Conservation (phyloP, 2,113 vertebrate genomes). For the Ophthalmolycus amberensis region DNA sequence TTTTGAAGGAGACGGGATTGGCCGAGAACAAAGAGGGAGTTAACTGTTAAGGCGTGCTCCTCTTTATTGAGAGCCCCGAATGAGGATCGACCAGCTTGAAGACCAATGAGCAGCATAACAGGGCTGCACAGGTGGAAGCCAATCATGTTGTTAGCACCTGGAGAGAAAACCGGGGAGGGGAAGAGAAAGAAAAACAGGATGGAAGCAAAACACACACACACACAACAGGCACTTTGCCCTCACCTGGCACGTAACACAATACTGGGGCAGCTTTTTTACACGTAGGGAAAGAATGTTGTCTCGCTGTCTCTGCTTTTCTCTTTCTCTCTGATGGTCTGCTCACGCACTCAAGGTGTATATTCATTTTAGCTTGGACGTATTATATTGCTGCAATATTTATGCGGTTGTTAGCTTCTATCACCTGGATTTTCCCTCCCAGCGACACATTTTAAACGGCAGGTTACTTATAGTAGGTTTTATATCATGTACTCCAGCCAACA, state of each 20-base stretch:
- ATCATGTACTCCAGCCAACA: not conserved
- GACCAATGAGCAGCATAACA: not conserved
- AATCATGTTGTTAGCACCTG: not conserved
- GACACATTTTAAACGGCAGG: not conserved
- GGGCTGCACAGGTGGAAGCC: slow-evolving; percentile 1
- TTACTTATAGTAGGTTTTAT: slow-evolving; percentile 2
- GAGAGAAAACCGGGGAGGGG: not conserved
- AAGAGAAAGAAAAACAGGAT: not conserved
- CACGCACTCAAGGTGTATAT: slow-evolving; percentile 7
- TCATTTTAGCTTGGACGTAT: not conserved
- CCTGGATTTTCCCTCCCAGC: not conserved
- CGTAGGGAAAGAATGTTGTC: slow-evolving; percentile 46
- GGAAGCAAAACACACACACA: not conserved
- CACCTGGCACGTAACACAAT: not conserved
- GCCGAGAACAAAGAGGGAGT: not conserved
- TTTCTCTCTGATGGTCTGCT: slow-evolving; percentile 11
- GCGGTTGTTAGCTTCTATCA: slow-evolving; percentile 15
- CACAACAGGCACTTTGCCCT: slow-evolving; percentile 1
- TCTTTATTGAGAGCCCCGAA: not conserved
- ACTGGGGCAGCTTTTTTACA: slow-evolving; percentile 50
- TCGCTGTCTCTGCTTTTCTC: slow-evolving; percentile 30
- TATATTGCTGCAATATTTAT: not conserved
- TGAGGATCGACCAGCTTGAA: not conserved
- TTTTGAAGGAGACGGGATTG: not conserved
- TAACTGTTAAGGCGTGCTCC: not conserved